A percentile compares a stretch with the other conserved stretches of the same genome.
These are phyloP conservation scores for Pteria penguin DNA, from an alignment of 2,888 invertebrate species.

Conservation along the genomic window DNA sequence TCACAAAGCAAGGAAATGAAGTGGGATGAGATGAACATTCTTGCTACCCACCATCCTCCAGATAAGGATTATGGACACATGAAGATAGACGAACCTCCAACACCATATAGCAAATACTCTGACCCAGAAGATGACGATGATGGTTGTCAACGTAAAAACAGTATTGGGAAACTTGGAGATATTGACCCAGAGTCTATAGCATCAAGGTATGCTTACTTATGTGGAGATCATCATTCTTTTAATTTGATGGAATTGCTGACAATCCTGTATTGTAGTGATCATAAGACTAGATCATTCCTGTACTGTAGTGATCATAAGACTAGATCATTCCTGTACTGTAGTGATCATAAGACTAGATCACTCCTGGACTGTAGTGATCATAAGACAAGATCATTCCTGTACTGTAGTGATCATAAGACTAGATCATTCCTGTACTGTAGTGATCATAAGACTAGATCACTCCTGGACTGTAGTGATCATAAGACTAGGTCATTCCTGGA, in stretches of 20 bases:
- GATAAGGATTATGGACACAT: constrained; percentile 99
- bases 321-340: no score
- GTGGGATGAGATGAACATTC: constrained; percentile 97
- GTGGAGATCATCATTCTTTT: constrained; percentile 12
- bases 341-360: not conserved
- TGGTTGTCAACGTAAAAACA: constrained; percentile 79
- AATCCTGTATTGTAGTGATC: no score
- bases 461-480: no score
- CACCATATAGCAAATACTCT: constrained; percentile 87
- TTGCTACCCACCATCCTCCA: constrained; percentile 97
- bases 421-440: no score
- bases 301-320: no score
- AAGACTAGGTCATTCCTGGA: no score
- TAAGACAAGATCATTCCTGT: no score
- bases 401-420: no score
- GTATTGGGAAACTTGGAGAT: constrained; percentile 49
- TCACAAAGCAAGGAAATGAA: constrained; percentile 68
- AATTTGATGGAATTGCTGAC: constrained; percentile 1
- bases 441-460: no score
- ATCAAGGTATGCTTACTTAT: constrained; percentile 49
- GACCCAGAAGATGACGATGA: constrained; percentile 80
- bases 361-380: not conserved
- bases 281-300: no score
- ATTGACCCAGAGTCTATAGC: constrained; percentile 60
- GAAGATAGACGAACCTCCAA: constrained; percentile 96